Conservation (phyloP, 35 echinoderm and acorn worm species). For the Ptychodera flava region DNA sequence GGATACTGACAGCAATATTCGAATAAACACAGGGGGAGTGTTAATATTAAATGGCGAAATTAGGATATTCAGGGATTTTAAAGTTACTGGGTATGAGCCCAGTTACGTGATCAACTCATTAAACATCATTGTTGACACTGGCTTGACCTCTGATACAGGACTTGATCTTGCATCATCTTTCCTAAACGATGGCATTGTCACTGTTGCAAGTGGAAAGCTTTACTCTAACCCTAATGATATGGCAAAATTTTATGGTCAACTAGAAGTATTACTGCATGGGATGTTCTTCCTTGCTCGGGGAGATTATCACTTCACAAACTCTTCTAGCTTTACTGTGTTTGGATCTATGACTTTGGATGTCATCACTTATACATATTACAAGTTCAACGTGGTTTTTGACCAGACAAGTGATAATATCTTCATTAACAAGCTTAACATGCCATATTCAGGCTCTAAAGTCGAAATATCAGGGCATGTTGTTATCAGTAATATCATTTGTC, state of each 20-base stretch:
- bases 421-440: neutral
- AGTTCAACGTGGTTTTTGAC: no score
- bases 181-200: neutral
- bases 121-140: neutral
- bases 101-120: neutral
- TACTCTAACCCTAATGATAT: no score
- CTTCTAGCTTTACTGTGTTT: no score
- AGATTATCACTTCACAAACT: no score
- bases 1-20: neutral
- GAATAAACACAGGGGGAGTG: neutral
- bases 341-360: no score
- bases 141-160: neutral
- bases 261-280: no score
- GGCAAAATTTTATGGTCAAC: no score
- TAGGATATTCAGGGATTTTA: neutral
- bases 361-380: no score
- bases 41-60: neutral
- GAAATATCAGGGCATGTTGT: neutral
- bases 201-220: neutral
- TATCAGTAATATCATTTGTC: neutral
- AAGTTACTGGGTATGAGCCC: neutral
- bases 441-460: neutral
- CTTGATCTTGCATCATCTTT: neutral
- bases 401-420: no score
- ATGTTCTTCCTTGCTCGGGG: no score